Evolutionary conservation across 1,140 invertebrate genomes (phyloP).

Genomic region (Aphelinus atriplicis): DNA sequence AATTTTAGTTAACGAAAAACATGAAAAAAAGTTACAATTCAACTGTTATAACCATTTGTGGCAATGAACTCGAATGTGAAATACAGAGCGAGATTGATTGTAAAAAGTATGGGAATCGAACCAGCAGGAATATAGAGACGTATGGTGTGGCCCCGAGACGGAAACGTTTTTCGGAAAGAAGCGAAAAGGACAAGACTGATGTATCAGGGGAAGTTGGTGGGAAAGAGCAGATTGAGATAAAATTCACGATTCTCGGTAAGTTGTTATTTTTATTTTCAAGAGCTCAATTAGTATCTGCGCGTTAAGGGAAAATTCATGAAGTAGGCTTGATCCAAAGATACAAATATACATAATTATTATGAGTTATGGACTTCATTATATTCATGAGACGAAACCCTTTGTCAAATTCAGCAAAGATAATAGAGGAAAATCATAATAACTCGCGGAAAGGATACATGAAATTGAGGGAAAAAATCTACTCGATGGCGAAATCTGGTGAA

Average conservation of each 20-base stretch:
- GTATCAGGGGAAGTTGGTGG: conserved; percentile 6
- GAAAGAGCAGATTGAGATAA: conserved; percentile 53
- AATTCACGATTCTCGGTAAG: conserved; percentile 53
- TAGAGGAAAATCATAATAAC: conserved; percentile 49
- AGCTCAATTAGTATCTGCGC: background rate
- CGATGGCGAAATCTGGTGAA: conserved; percentile 45
- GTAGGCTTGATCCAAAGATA: background rate
- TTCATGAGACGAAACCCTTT: conserved; percentile 21
- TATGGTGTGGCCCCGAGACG: background rate
- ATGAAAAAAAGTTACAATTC: conserved; percentile 49
- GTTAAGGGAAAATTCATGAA: background rate
- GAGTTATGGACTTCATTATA: conserved; percentile 10
- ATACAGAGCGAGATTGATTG: conserved; percentile 55
- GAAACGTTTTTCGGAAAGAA: background rate
- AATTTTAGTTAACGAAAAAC: conserved; percentile 45
- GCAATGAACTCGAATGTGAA: conserved; percentile 51
- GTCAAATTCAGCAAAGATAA: conserved; percentile 49
- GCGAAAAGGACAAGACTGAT: background rate
- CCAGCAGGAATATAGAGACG: conserved; percentile 30
- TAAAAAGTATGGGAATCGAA: conserved; percentile 40
- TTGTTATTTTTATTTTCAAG: background rate
- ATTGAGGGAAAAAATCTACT: conserved; percentile 47
- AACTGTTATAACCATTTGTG: conserved; percentile 48
- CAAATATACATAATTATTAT: too few relatives aligned
- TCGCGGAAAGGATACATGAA: conserved; percentile 45